Base-by-base conservation (phyloP, 2,113 vertebrate species). In the Sinocyclocheilus anophthalmus region DNA sequence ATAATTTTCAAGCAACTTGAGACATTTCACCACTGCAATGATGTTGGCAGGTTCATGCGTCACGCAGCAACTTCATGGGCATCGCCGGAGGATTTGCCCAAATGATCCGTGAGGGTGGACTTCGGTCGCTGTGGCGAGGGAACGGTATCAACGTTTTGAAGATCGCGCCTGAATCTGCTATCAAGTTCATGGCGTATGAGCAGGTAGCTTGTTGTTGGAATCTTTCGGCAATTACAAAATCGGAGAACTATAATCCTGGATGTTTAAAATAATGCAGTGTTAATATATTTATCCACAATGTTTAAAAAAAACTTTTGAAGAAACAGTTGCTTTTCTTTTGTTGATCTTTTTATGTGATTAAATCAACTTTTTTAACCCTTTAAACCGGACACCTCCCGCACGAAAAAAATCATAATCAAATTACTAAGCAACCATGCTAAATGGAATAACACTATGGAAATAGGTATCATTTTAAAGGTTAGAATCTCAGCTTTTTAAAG, bases 131-230 rank as follows among this genome's bases (percentile, higher is more conserved):
- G 18, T 99, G 98, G 98, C 87, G 98, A 42, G 98, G 98, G 22
- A 99, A 99, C 0, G 97, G 97, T 87, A 98, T 99, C 91, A 99
- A 99, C 0, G 98, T 98, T 89, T 91, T 99, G 85, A 99, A 99
- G 92, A 99, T 99, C 0, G 98, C 96, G 0, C 98, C 98, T 0
- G 98, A 99, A 88, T 97, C 98, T 0, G 98, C 98, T 24, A 97
- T 99, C 88, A 99, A 99, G 84, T 99, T 99, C 93, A 98, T 99
- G 97, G 98, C 98, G 0, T 99, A 99, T 0, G 98, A 99, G 77
- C 97, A 99, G 96, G 98, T 99, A 85, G 81, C 11, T n/a, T 33
- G 55, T 37, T 24, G 30, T 69, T 61, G 57, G 2, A 22, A 59
- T 59, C 20, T 59, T 59, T 22, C 20, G 3, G 18, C 18, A 59